These are phyloP conservation scores for Thumatha senex DNA, from an alignment of 2,888 invertebrate genomes.

Conservation along the genomic window DNA sequence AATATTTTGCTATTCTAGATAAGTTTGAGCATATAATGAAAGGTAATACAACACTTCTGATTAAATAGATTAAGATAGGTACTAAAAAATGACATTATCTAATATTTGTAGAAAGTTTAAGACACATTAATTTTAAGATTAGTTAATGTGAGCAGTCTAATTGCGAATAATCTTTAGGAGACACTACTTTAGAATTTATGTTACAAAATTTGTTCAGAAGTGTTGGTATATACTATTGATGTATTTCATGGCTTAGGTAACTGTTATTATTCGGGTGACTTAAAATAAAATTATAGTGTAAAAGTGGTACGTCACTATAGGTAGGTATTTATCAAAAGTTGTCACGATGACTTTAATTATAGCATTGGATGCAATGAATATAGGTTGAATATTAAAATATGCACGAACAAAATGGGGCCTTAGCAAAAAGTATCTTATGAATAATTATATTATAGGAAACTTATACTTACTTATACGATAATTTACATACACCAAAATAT, in stretches of 20 bases:
- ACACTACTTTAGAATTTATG: neutral
- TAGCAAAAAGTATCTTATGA: constrained; percentile 19
- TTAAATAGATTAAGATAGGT: constrained; percentile 5
- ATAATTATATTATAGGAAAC: constrained; percentile 20
- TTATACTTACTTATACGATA: constrained; percentile 19
- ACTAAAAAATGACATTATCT: constrained; percentile 10
- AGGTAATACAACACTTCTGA: constrained; percentile 32
- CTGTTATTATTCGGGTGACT: no score
- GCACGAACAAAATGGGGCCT: constrained; percentile 23
- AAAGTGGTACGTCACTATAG: neutral
- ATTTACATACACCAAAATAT: constrained; percentile 36
- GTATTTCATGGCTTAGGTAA: no score
- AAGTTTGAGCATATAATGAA: constrained; percentile 34
- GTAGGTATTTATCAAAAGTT: neutral
- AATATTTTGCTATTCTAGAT: constrained; percentile 34
- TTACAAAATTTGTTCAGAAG: constrained; percentile 19
- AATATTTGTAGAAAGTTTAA: constrained; percentile 17
- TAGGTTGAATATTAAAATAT: no score
- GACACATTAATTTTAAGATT: constrained; percentile 11
- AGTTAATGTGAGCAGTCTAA: constrained; percentile 4
- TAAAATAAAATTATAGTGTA: no score
- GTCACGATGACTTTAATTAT: neutral
- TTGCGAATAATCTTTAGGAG: neutral
- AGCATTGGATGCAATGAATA: neutral
- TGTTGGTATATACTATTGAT: constrained; percentile 8